Conservation (phyloP, 2,113 vertebrate genomes). For the Rhinolophus ferrumequinum region DNA sequence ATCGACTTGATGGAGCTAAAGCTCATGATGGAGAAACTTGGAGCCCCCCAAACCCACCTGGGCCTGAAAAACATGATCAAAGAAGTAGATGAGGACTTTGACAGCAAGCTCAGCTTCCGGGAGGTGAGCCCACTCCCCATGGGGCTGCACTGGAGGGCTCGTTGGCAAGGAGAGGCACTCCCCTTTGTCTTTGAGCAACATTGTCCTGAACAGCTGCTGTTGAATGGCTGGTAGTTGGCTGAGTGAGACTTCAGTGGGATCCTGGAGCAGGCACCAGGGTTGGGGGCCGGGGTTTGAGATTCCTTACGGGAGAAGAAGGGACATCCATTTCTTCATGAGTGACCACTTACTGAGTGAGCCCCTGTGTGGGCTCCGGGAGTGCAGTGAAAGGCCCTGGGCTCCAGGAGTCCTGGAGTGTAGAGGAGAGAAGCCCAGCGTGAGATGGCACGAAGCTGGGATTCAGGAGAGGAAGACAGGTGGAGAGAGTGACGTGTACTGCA, state of each 20-base stretch:
- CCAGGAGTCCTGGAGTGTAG: not conserved
- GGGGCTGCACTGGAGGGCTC: not conserved
- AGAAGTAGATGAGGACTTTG: conserved; percentile 97
- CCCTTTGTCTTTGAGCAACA: accelerated
- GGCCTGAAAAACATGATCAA: conserved; percentile 99
- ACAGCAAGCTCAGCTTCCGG: conserved; percentile 95
- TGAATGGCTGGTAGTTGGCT: too few relatives aligned
- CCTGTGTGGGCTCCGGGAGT: too few relatives aligned
- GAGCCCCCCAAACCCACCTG: conserved; percentile 94
- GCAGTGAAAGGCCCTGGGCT: not conserved
- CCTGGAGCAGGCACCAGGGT: too few relatives aligned
- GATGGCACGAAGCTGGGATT: not conserved
- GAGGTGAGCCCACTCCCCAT: conserved; percentile 86
- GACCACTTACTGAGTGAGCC: not conserved
- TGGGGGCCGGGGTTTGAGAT: too few relatives aligned
- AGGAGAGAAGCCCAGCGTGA: not conserved
- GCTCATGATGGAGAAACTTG: conserved; percentile 98
- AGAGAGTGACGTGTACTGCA: accelerated
- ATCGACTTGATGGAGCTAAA: conserved; percentile 99
- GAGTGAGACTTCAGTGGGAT: not conserved
- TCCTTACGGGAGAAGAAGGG: not conserved
- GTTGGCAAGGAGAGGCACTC: not conserved
- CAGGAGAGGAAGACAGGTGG: too few relatives aligned
- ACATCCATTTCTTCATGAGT: not conserved
- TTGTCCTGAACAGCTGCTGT: not conserved